A percentile compares a stretch with the other conserved stretches of the same genome.
These are phyloP conservation scores for Drosophila mimica DNA, from an alignment of 2,888 invertebrate genomes.

Conservation along the genomic window DNA sequence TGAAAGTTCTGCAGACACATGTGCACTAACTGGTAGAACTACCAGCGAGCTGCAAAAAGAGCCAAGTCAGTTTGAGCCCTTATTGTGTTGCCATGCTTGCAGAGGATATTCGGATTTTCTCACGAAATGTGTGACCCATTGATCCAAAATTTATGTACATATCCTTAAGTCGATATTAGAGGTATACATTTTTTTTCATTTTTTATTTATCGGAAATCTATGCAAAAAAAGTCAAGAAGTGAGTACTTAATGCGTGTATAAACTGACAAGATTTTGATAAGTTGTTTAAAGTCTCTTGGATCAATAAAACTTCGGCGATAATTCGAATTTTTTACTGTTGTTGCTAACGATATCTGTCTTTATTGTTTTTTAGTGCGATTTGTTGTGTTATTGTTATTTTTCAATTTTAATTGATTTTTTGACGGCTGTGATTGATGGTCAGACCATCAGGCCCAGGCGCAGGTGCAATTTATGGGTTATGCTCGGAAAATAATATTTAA, in stretches of 20 bases:
- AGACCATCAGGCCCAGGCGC: conserved; percentile 21
- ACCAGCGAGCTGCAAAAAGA: not conserved
- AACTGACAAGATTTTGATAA: not conserved
- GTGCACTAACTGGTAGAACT: conserved; percentile 15
- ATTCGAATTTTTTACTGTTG: not conserved
- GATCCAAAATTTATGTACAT: not conserved
- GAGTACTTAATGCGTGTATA: not conserved
- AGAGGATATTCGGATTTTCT: not conserved
- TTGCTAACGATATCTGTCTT: not conserved
- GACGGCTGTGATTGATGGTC: conserved; percentile 49
- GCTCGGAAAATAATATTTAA: conserved; percentile 21
- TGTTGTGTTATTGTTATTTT: conserved; percentile 9
- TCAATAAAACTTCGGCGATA: not conserved
- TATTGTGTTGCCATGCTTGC: not conserved
- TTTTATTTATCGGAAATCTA: not conserved
- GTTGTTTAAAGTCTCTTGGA: not conserved
- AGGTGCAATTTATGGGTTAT: conserved; percentile 65
- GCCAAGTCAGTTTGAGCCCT: not conserved
- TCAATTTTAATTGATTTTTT: conserved; percentile 57
- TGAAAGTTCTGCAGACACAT: conserved; percentile 32
- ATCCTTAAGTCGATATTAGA: not conserved
- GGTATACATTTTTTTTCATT: not conserved
- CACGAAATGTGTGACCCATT: not conserved
- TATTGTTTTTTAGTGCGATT: not conserved
- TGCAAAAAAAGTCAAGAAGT: not conserved